These are phyloP conservation scores for Drosophila borborema DNA, from an alignment of 2,888 invertebrate species.

Conservation along the genomic window DNA sequence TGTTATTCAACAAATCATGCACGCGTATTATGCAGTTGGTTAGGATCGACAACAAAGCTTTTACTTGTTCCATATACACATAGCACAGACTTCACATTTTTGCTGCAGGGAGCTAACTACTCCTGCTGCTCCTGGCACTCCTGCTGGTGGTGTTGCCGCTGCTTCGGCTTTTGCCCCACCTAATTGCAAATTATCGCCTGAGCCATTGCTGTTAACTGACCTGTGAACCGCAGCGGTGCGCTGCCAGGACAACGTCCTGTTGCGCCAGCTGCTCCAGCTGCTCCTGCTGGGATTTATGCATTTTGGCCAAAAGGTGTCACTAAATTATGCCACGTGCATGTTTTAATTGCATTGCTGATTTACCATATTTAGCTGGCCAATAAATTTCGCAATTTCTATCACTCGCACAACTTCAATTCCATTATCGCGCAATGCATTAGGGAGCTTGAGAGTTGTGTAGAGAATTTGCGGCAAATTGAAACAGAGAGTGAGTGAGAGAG, in stretches of 20 bases:
- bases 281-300: conserved; percentile 53
- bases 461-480: not conserved
- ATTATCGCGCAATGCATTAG: conserved; percentile 54
- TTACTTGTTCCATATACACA: conserved; percentile 28
- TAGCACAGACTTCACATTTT: conserved; percentile 39
- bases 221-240: conserved; percentile 38
- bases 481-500: not conserved
- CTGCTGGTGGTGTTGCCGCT: conserved; percentile 20
- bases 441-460: conserved; percentile 7
- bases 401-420: conserved; percentile 49
- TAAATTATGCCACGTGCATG: conserved; percentile 76
- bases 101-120: conserved; percentile 1
- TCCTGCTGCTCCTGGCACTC: not conserved
- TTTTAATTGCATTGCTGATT: conserved; percentile 72
- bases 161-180: conserved; percentile 48
- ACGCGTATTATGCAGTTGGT: not conserved
- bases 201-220: conserved; percentile 67
- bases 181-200: conserved; percentile 75
- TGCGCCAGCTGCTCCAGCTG: conserved; percentile 12
- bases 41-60: not conserved
- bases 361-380: conserved; percentile 62
- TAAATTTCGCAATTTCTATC: conserved; percentile 46
- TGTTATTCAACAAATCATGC: too few relatives aligned
- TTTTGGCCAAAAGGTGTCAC: conserved; percentile 61
- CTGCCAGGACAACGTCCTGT: conserved; percentile 8